Percentiles rank a stretch among this genome's conserved stretches.
phyloP scores from a whole-genome alignment of 2,113 vertebrate genomes.

The Phasianus colchicus region DNA sequence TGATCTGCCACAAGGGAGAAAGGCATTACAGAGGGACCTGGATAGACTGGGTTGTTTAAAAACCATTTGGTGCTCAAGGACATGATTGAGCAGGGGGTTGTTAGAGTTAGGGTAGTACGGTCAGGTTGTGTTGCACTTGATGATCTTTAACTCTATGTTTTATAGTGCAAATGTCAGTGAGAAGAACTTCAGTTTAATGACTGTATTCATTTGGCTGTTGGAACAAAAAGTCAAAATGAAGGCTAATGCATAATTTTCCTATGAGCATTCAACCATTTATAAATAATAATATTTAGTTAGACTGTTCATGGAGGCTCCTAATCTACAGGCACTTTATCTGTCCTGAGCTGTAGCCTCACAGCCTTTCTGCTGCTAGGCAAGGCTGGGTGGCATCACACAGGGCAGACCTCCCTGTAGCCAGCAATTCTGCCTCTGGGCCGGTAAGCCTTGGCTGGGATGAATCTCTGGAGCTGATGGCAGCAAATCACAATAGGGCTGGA shows the following conservation, averaged over 20 bases:
- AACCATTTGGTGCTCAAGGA: no score
- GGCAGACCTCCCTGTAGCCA: no score
- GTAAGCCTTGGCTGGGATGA: no score
- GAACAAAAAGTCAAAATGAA: slow-evolving; percentile 17
- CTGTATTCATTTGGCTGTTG: background rate
- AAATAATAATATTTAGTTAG: background rate
- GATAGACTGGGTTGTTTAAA: no score
- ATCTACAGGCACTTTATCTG: background rate
- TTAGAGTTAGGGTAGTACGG: no score
- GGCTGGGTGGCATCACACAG: background rate
- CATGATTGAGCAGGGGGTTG: no score
- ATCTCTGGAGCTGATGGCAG: background rate
- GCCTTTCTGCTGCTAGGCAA: no score
- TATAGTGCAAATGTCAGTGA: background rate
- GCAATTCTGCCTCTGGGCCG: background rate
- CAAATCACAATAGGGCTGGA: background rate
- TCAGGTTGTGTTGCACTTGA: no score
- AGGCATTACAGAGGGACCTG: no score
- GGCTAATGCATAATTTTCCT: background rate
- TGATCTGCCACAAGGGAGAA: no score
- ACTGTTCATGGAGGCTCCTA: background rate
- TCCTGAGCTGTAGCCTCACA: background rate
- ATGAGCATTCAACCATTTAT: background rate
- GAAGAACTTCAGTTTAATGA: background rate
- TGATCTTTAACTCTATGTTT: background rate